These are phyloP conservation scores for Oncorhynchus kisutch DNA, from an alignment of 2,113 vertebrate genomes.

Conservation along the genomic window DNA sequence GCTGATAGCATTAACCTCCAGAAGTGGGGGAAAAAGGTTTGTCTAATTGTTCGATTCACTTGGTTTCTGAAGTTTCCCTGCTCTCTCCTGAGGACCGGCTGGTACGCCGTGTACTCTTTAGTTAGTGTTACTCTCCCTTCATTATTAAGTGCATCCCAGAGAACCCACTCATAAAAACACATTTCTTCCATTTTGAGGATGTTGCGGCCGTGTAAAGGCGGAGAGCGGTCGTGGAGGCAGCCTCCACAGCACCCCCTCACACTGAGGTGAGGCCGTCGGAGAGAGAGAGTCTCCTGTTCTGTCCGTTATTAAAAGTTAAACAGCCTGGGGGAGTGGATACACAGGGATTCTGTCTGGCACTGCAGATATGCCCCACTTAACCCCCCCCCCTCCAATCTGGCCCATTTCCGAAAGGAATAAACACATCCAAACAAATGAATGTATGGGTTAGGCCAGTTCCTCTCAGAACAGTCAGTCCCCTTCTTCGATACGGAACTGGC, in stretches of 20 bases:
- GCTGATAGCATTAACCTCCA: slow-evolving; percentile 81
- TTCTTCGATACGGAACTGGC: slow-evolving; percentile 2
- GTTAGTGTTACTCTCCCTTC: slow-evolving; percentile 77
- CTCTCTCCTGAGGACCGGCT: slow-evolving; percentile 80
- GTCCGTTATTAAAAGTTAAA: slow-evolving; percentile 70
- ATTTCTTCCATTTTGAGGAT: slow-evolving; percentile 92
- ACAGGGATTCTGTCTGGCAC: slow-evolving; percentile 48
- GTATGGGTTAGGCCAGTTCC: slow-evolving; percentile 28
- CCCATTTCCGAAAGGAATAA: slow-evolving; percentile 58
- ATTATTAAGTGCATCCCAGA: slow-evolving; percentile 90
- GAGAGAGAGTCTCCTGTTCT: slow-evolving; percentile 35
- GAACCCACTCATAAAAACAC: slow-evolving; percentile 84
- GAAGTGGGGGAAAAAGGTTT: slow-evolving; percentile 69
- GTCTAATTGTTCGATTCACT: slow-evolving; percentile 81
- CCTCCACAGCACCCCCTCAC: slow-evolving; percentile 45
- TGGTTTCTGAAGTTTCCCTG: slow-evolving; percentile 66
- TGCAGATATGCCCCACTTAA: slow-evolving; percentile 68
- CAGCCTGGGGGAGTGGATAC: slow-evolving; percentile 62
- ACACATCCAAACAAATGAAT: slow-evolving; percentile 56
- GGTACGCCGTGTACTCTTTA: slow-evolving; percentile 81
- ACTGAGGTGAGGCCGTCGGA: slow-evolving; percentile 2
- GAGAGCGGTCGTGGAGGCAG: slow-evolving; percentile 7
- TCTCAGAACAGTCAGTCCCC: neutral
- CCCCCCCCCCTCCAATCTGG: slow-evolving; percentile 18
- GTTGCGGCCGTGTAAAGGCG: slow-evolving; percentile 68